Evolutionary conservation across 2,113 vertebrate species (phyloP).

Genomic region (Rissa tridactyla): DNA sequence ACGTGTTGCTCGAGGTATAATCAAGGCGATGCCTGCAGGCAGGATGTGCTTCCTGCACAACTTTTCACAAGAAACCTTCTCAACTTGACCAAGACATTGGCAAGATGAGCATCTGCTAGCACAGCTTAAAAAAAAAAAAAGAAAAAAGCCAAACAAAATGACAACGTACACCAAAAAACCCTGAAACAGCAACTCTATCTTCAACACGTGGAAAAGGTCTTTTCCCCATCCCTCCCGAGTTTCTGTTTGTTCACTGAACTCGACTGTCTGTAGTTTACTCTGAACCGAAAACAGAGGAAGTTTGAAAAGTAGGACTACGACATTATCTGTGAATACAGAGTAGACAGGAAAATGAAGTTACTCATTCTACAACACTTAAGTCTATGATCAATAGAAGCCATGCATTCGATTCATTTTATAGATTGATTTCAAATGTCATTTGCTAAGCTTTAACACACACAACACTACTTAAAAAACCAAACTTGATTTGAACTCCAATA

Average conservation of each 20-base stretch:
- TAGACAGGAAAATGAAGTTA: neutral
- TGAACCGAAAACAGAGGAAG: neutral
- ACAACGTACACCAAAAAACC: neutral
- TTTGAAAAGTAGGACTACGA: neutral
- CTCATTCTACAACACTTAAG: neutral
- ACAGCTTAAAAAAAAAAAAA: neutral
- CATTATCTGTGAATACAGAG: accelerated
- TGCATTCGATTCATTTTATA: accelerated
- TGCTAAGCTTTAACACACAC: neutral
- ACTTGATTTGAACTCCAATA: neutral
- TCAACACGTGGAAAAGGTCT: neutral
- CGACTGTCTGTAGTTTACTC: neutral
- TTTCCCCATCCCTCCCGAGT: accelerated
- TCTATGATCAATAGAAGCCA: neutral
- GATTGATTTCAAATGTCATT: neutral
- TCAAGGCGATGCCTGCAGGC: neutral
- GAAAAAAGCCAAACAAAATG: too few species aligned
- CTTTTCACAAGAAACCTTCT: neutral
- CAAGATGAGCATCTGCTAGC: neutral
- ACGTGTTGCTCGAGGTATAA: neutral
- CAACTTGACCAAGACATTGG: neutral
- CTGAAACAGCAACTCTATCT: neutral
- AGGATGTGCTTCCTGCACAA: neutral
- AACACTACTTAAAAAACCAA: neutral
- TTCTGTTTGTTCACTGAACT: neutral